These are phyloP conservation scores for Alaudala cheleensis DNA, from an alignment of 2,113 vertebrate species.

Conservation along the genomic window DNA sequence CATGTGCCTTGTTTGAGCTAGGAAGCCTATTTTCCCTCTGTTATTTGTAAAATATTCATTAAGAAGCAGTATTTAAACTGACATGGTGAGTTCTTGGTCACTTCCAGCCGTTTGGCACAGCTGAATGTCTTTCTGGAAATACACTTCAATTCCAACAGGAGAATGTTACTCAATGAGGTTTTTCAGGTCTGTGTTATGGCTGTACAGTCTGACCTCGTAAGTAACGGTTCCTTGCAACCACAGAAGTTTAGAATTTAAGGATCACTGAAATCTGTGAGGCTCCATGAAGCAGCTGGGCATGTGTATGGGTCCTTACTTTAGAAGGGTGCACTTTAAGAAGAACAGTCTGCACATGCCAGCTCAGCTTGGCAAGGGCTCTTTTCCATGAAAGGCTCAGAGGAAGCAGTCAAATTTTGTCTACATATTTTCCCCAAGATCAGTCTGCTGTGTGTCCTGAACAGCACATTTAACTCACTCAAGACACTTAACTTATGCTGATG, in stretches of 20 bases:
- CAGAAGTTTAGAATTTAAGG: slow-evolving; percentile 12
- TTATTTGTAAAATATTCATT: background rate
- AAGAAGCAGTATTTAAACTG: background rate
- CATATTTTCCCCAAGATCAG: slow-evolving; percentile 53
- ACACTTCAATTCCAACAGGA: background rate
- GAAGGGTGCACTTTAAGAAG: slow-evolving; percentile 45
- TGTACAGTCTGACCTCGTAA: background rate
- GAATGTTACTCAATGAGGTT: slow-evolving; percentile 13
- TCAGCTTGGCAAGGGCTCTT: slow-evolving; percentile 48
- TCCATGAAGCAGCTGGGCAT: background rate
- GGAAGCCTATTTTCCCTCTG: background rate
- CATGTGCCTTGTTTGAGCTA: background rate
- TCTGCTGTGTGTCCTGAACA: slow-evolving; percentile 39
- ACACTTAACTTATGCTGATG: slow-evolving; percentile 29
- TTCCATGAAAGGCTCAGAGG: slow-evolving; percentile 58
- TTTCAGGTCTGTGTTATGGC: slow-evolving; percentile 32
- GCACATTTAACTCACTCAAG: slow-evolving; percentile 42
- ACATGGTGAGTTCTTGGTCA: background rate
- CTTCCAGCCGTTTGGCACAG: background rate
- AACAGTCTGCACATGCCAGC: slow-evolving; percentile 36
- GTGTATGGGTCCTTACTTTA: background rate
- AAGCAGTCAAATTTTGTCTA: slow-evolving; percentile 57
- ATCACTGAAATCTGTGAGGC: background rate
- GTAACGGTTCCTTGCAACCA: background rate
- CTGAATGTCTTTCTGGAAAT: slow-evolving; percentile 1